A percentile compares a stretch with the other conserved stretches of the same genome.
Evolutionary conservation across 1,140 invertebrate genomes (phyloP).

Genomic region (Apocrypta bakeri): DNA sequence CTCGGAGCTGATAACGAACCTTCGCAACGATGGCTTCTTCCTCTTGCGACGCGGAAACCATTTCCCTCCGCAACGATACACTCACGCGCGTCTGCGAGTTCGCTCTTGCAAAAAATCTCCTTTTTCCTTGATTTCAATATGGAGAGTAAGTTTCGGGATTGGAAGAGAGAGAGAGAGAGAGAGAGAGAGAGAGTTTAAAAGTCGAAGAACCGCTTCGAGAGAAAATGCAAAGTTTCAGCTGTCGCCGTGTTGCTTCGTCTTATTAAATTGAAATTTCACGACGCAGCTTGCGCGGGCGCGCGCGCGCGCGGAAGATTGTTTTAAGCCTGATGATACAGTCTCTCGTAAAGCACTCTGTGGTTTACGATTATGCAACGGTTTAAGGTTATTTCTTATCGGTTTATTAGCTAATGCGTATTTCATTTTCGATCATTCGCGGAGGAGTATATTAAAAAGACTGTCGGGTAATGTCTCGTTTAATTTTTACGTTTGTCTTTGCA

Average conservation of each 20-base stretch:
- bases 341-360: not conserved
- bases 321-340: not conserved
- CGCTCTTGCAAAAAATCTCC: not conserved
- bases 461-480: too few species aligned
- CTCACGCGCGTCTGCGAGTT: not conserved
- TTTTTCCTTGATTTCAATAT: not conserved
- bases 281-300: not conserved
- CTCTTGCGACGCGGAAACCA: too few species aligned
- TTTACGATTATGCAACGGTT: not conserved
- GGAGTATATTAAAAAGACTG: too few species aligned
- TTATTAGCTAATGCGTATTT: not conserved
- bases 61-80: not conserved
- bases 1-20: not conserved
- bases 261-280: not conserved
- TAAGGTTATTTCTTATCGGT: not conserved
- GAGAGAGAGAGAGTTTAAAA: not conserved
- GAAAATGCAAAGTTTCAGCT: constrained; percentile 2
- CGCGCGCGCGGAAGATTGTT: not conserved
- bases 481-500: too few species aligned
- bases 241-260: not conserved
- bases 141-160: not conserved
- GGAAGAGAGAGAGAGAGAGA: too few species aligned
- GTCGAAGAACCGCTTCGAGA: not conserved
- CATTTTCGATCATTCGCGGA: not conserved
- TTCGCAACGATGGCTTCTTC: not conserved